A percentile compares a stretch with the other conserved stretches of the same genome.
Conservation (phyloP, 23 tunicate genomes). For the Halocynthia aurantium region DNA sequence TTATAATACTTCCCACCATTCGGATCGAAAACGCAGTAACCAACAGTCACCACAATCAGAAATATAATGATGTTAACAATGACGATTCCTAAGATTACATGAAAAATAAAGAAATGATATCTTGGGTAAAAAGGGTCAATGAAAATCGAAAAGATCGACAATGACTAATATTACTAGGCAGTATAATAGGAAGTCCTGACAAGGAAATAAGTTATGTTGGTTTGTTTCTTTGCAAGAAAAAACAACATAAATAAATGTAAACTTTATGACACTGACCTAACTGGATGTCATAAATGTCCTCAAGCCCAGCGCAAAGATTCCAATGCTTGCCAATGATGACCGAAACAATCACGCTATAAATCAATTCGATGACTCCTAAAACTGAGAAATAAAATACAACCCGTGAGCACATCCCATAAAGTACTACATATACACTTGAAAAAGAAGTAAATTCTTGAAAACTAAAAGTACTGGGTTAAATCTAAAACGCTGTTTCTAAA, state of each 20-base stretch:
- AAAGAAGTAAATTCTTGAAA: too few species aligned
- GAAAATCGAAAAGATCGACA: too few species aligned
- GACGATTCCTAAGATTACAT: slow-evolving; percentile 43
- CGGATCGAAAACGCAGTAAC: slow-evolving; percentile 47
- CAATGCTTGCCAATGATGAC: slow-evolving; percentile 23
- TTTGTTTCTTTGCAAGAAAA: neutral
- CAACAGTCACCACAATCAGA: slow-evolving; percentile 46
- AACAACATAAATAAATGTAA: neutral
- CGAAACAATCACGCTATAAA: slow-evolving; percentile 24
- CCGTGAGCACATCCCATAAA: neutral
- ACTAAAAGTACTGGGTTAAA: too few species aligned
- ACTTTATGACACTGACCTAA: slow-evolving; percentile 24
- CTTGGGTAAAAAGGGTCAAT: too few species aligned
- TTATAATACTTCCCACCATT: slow-evolving; percentile 52
- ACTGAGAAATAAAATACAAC: slow-evolving; percentile 8
- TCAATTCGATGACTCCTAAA: slow-evolving; percentile 49
- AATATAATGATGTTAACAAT: slow-evolving; percentile 37
- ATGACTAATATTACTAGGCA: too few species aligned
- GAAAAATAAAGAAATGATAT: too few species aligned
- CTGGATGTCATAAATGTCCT: slow-evolving; percentile 21
- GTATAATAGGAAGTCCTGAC: too few species aligned
- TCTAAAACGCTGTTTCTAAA: too few species aligned
- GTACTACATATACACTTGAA: neutral
- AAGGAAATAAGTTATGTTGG: too few species aligned
- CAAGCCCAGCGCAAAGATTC: slow-evolving; percentile 28